Percentiles rank a stretch among this genome's conserved stretches.
These are phyloP conservation scores for Balanococcus diminutus DNA, from an alignment of 2,888 invertebrate species.

Conservation along the genomic window DNA sequence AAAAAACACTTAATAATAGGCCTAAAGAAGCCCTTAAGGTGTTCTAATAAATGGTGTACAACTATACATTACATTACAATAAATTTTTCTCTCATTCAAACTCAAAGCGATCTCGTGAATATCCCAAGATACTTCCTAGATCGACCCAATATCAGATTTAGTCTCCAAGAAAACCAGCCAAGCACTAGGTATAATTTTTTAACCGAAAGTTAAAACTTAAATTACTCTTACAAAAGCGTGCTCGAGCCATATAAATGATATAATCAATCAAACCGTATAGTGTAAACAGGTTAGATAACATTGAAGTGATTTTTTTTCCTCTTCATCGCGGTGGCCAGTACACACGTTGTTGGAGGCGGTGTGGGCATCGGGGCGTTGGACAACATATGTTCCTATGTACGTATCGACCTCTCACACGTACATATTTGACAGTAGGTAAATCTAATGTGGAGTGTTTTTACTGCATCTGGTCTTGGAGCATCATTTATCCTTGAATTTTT, in stretches of 20 bases:
- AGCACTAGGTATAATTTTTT: background rate
- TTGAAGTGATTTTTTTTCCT: background rate
- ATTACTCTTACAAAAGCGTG: conserved; percentile 27
- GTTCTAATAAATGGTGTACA: background rate
- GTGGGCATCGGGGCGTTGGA: background rate
- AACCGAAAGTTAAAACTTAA: conserved; percentile 13
- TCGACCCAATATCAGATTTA: background rate
- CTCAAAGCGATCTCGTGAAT: background rate
- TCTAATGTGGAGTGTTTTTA: background rate
- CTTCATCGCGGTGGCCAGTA: background rate
- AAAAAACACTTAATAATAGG: background rate
- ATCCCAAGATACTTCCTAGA: background rate
- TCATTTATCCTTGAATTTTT: conserved; percentile 26
- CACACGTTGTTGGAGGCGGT: background rate
- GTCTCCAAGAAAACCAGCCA: background rate
- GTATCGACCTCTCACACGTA: background rate
- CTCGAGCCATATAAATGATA: conserved; percentile 15
- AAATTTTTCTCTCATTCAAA: background rate
- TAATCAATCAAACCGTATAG: conserved; percentile 5
- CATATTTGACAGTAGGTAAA: conserved; percentile 18
- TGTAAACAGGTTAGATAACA: conserved; percentile 23
- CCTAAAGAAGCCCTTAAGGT: background rate
- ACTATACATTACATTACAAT: background rate
- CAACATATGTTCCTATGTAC: background rate
- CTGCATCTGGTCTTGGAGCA: background rate